Evolutionary conservation across 2,888 invertebrate species (phyloP).

Genomic region (Cryptocheilus praepositus): DNA sequence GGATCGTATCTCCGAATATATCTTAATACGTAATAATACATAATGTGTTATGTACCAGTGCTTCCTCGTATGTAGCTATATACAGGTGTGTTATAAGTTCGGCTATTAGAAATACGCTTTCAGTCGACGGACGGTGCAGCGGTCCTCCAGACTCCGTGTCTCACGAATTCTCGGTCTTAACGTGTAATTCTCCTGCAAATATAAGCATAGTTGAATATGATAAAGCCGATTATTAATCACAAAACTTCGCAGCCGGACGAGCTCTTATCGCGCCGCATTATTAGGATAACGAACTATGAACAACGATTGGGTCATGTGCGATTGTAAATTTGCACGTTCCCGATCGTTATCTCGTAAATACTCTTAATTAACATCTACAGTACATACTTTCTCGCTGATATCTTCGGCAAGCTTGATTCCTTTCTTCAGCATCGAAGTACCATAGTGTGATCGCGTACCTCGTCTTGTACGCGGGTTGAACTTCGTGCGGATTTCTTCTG

Average conservation of each 20-base stretch:
- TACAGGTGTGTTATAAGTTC: constrained; percentile 55
- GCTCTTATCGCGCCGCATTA: too few species aligned
- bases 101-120: constrained; percentile 51
- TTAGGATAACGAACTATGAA: too few species aligned
- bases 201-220: constrained; percentile 11
- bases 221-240: too few species aligned
- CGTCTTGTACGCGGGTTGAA: constrained; percentile 92
- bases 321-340: too few species aligned
- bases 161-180: constrained; percentile 58
- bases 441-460: constrained; percentile 94
- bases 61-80: constrained; percentile 54
- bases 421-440: constrained; percentile 92
- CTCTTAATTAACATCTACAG: background rate
- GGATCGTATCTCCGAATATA: constrained; percentile 40
- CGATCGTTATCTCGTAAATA: too few species aligned
- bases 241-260: too few species aligned
- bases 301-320: too few species aligned
- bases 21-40: constrained; percentile 65
- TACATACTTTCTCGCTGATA: constrained; percentile 77
- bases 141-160: constrained; percentile 48
- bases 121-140: constrained; percentile 58
- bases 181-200: constrained; percentile 57
- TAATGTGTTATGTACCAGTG: constrained; percentile 62
- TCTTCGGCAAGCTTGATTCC: constrained; percentile 83
- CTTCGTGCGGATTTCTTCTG: constrained; percentile 96